Conservation (phyloP, 2,888 invertebrate genomes). For the Lycaena phlaeas region DNA sequence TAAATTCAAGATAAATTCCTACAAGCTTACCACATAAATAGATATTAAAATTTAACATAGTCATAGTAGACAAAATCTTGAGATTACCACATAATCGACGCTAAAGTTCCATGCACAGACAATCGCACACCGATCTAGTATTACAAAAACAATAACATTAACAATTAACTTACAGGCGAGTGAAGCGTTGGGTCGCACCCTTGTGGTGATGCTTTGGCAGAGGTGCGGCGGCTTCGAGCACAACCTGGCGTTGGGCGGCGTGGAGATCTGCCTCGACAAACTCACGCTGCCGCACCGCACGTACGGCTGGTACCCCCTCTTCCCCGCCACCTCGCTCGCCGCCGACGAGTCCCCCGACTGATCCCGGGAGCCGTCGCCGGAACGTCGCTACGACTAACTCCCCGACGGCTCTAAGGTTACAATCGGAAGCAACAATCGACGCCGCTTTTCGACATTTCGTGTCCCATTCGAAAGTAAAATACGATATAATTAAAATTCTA, state of each 20-base stretch:
- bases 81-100: too few relatives aligned
- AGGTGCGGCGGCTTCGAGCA: conserved; percentile 90
- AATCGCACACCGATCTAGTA: too few relatives aligned
- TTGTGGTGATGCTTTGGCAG: conserved; percentile 95
- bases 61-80: too few relatives aligned
- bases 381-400: conserved; percentile 47
- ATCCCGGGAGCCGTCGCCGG: conserved; percentile 70
- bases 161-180: conserved; percentile 71
- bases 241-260: conserved; percentile 85
- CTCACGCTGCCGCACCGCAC: conserved; percentile 85
- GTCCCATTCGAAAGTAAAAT: neutral
- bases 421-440: neutral
- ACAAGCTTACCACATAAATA: too few relatives aligned
- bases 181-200: conserved; percentile 83
- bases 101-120: too few relatives aligned
- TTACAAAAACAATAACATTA: too few relatives aligned
- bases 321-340: conserved; percentile 87
- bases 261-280: conserved; percentile 87
- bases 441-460: neutral
- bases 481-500: too few relatives aligned
- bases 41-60: too few relatives aligned
- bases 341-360: conserved; percentile 73
- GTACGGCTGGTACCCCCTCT: conserved; percentile 93
- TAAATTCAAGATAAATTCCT: too few relatives aligned
- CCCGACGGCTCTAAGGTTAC: conserved; percentile 50